Evolutionary conservation across 2,113 vertebrate genomes (phyloP), one percentile per base, ranked within the genome.

Genomic region (Corydoras maculifer): DNA sequence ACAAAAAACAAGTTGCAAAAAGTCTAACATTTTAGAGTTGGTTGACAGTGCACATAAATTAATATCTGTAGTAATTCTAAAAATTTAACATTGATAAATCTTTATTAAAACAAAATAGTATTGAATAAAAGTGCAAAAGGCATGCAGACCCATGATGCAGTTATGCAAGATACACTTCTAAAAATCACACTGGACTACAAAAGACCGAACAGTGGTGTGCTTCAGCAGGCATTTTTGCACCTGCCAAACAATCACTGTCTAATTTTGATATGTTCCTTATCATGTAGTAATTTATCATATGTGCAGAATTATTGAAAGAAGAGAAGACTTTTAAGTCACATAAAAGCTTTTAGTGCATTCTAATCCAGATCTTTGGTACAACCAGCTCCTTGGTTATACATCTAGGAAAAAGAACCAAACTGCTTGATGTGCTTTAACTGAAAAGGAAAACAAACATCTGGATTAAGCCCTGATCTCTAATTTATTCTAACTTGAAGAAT

Each of bases 351-450:
- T 75, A 83, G 81, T 84, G 81, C 84, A 82, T 82, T 78, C 77
- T 78, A 79, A 79, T 85, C 84, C 80, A 83, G 78, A 84, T 87
- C 83, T 88, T 86, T 87, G 86, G 86, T 87, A 85, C 86, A 86
- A 87, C 85, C 84, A 82, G 85, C 83, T 87, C 67, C 80, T 86
- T 83, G 83, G 83, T 87, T 82, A 78, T 84, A 84, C 83, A 77
- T 69, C 76, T 51, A 81, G 75, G 60, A 76, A 70, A 82, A 75
- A 73, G 75, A 80, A 35, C 64, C 31, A 49, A 76, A 70, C 69
- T 64, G 63, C 69, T 69, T 18, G 68, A 83, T 72, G 80, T 80
- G 76, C 79, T 77, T 77, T 79, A 76, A 50, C 57, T 59, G 59
- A 51, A 68, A 70, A 74, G 35, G 62, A 78, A 70, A 51, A 30